These are phyloP conservation scores for Tholera decimalis DNA, from an alignment of 2,888 invertebrate species.

Conservation along the genomic window DNA sequence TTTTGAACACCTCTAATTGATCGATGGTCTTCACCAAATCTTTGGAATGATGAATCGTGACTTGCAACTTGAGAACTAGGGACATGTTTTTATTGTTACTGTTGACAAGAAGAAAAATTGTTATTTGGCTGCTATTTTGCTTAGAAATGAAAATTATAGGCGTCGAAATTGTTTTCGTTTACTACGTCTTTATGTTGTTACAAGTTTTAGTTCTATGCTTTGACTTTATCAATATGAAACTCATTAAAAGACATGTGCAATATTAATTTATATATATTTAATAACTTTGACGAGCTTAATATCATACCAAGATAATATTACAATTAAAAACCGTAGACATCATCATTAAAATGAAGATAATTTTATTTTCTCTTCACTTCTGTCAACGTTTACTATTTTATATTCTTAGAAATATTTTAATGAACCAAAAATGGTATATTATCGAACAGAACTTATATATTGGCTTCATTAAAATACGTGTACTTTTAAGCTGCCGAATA, in stretches of 20 bases:
- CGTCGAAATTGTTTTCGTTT: too few relatives aligned
- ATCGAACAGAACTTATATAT: background rate
- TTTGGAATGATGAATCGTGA: slow-evolving; percentile 58
- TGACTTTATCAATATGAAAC: background rate
- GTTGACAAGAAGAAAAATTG: background rate
- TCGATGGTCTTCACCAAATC: slow-evolving; percentile 53
- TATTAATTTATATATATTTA: background rate
- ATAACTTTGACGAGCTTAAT: background rate
- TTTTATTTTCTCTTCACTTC: slow-evolving; percentile 8
- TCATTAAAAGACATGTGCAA: background rate
- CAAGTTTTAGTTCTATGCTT: background rate
- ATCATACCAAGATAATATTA: slow-evolving; percentile 11
- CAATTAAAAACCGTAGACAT: slow-evolving; percentile 11
- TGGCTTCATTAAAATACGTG: slow-evolving; percentile 24
- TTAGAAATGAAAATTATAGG: background rate
- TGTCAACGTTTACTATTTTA: slow-evolving; percentile 21
- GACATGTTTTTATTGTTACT: slow-evolving; percentile 36
- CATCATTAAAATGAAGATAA: slow-evolving; percentile 19
- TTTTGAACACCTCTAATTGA: slow-evolving; percentile 58
- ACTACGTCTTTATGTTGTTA: too few relatives aligned
- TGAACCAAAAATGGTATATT: slow-evolving; percentile 13
- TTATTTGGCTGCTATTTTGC: too few relatives aligned
- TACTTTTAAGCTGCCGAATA: background rate
- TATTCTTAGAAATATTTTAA: slow-evolving; percentile 43
- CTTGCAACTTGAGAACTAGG: slow-evolving; percentile 26